Evolutionary conservation across 53 echinoderm and acorn worm species (phyloP).

Genomic region (Stichopus horrens): DNA sequence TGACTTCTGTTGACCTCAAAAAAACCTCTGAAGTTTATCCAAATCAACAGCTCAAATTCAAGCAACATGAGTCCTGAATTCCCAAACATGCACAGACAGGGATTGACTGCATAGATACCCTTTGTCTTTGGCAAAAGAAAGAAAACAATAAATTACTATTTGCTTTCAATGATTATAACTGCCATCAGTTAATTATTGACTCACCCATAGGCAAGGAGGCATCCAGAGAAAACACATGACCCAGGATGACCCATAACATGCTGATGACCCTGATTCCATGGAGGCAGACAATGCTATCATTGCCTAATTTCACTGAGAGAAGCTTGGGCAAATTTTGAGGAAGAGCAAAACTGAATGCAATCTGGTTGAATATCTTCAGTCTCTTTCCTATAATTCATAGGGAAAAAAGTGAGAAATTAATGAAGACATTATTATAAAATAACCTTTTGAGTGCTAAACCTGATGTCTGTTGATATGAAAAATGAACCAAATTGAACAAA

Average conservation of each 20-base stretch:
- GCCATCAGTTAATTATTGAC: neutral
- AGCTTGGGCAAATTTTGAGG: constrained; percentile 12
- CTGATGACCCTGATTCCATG: constrained; percentile 33
- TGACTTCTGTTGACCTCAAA: no score
- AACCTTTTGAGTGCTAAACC: no score
- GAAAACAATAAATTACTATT: no score
- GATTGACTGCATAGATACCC: no score
- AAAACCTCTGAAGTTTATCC: no score
- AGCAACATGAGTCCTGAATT: no score
- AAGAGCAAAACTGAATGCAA: constrained; percentile 1
- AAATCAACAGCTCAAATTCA: no score
- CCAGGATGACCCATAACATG: constrained; percentile 30
- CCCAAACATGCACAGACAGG: no score
- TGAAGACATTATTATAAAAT: neutral
- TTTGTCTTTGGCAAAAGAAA: no score
- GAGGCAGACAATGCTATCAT: neutral
- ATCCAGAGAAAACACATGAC: neutral
- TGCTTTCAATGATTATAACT: no score
- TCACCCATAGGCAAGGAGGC: neutral
- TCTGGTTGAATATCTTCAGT: neutral
- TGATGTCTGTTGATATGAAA: no score
- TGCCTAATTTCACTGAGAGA: neutral
- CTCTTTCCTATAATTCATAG: neutral
- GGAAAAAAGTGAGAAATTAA: neutral
- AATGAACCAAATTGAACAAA: no score